These are phyloP conservation scores for Sturmia bella DNA, from an alignment of 2,888 invertebrate species.

Conservation along the genomic window DNA sequence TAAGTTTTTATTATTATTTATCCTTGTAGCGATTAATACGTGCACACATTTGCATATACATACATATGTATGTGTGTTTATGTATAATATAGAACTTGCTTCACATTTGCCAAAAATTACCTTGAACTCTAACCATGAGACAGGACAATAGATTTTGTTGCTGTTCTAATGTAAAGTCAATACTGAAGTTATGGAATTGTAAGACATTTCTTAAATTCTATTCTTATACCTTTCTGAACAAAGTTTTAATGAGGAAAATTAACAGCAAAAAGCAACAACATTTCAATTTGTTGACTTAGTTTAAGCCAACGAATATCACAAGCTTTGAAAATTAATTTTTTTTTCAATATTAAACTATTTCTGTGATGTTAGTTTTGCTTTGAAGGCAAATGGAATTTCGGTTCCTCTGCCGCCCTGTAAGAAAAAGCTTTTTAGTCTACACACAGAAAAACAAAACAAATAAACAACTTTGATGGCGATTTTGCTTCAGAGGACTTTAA, in stretches of 20 bases:
- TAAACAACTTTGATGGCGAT: no score
- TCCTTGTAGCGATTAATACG: conserved; percentile 29
- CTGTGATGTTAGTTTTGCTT: no score
- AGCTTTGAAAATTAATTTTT: not conserved
- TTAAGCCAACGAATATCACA: no score
- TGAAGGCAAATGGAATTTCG: no score
- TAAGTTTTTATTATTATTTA: conserved; percentile 29
- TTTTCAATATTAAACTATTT: not conserved
- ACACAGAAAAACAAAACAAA: no score
- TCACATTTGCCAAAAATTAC: conserved; percentile 40
- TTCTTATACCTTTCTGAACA: no score
- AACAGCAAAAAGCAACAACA: not conserved
- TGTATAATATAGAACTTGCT: conserved; percentile 1
- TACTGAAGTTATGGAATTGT: conserved; percentile 34
- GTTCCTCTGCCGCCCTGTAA: no score
- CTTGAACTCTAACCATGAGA: conserved; percentile 70
- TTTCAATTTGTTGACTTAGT: not conserved
- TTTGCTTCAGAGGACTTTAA: no score
- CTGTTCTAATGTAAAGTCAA: conserved; percentile 25
- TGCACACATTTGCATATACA: not conserved
- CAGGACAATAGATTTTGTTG: conserved; percentile 44
- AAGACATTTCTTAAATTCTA: not conserved
- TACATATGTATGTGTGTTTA: no score
- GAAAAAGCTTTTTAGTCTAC: no score
- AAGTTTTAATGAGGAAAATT: no score